Evolutionary conservation across 2,888 invertebrate species (phyloP), one percentile per base, ranked within the genome.

Genomic region (Electrophaes corylata): DNA sequence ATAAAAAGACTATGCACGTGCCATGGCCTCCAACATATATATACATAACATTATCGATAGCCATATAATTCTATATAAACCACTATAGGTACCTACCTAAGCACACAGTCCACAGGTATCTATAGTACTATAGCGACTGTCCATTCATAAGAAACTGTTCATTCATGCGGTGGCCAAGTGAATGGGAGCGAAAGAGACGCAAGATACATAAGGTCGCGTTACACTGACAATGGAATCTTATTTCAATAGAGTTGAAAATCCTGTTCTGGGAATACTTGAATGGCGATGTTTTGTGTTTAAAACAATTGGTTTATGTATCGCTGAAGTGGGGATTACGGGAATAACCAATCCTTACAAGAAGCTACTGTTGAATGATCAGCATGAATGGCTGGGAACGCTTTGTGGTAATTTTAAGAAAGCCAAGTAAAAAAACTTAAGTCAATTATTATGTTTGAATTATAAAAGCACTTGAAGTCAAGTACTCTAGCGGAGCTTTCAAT

Each of bases 81-180:
- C 81, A 72, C 79, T 69, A 75, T 74, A 75, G 72, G 65, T 75
- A 71, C 73, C 79, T 65, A 72, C 73, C 79, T 65, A 72, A 75
- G 74, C 73, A 67, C 73, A 71, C 75, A 72, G 72, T 76, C 76
- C 72, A 73, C 71, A 86, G 74, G 86, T 85, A 88, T 81, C 75
- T 86, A 90, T 90, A 89, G 87, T 90, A 90, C 85, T 81, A 85
- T 78, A 81, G 83, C 80, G 82, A 84, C 84, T 83, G 85, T 85
- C 86, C 91, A 92, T 92, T 92, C 92, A 92, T 92, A 90, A 91
- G 89, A 89, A 91, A 85, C 87, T 79, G 86, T 91, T 88, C 90
- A 90, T 91, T 91, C 84, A 90, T 88, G 86, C 86, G 83, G 78
- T 79, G 78, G 80, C 79, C 78, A 77, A 75, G 81, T 90, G 89